Evolutionary conservation across 2,113 vertebrate genomes (phyloP), one percentile per base, ranked within the genome.

Genomic region (Cricetomys ansorgei): DNA sequence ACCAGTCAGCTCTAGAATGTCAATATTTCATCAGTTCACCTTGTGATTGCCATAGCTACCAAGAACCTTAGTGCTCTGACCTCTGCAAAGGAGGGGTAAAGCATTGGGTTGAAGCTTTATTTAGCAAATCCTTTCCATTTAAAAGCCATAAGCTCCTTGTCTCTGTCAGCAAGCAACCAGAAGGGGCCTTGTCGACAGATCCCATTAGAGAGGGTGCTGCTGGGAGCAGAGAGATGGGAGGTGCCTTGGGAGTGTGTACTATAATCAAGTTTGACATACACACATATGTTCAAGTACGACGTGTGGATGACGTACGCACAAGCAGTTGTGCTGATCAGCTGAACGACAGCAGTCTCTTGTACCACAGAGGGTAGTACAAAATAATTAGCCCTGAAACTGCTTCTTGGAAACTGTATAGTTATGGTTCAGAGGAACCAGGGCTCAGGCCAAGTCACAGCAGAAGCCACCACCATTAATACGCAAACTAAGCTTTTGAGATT

Each of bases 101-200:
- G 91, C 11, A 81, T 96, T 77, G 34, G 80, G 76, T 7, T 53
- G 76, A 90, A 96, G 94, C 94, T 97, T 97, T 95, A 95, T 94
- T 97, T 98, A 97, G 97, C 91, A 98, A 98, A 98, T 98, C 97
- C 97, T 96, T 92, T 87, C 67, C 90, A 92, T 97, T 97, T 95
- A 97, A 97, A 97, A 48, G 92, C 85, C 77, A 79, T 98, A 98
- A 97, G 97, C 96, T 92, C 86, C 95, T 98, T 96, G 96, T 95
- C 81, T 34, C 85, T 91, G 96, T 97, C 96, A 97, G 96, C 92
- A 94, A 92, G 31, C 75, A 75, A 92, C 92, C 92, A 97, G 96
- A 97, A 97, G 94, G 88, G 83, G 67, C 81, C 92, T 81, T 97
- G 91, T 96, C 92, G 95, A 94, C 88, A 92, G 90, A 97, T 88